Percentiles rank a stretch among this genome's conserved stretches.
These are phyloP conservation scores for Bolborhynchus lineola DNA, from an alignment of 2,113 vertebrate genomes.

Conservation along the genomic window DNA sequence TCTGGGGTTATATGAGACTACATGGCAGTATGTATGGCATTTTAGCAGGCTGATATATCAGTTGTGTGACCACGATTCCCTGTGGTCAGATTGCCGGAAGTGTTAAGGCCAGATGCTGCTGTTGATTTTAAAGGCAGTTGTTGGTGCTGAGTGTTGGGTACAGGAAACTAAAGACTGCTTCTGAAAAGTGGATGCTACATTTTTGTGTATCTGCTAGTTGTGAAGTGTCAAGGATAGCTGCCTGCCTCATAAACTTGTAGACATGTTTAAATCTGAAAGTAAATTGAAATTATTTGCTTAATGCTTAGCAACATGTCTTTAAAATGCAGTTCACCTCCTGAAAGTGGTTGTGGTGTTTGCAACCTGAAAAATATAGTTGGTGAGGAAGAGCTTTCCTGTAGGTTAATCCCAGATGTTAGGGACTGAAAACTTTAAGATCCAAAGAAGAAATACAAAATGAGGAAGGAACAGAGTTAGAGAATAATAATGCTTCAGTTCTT, in stretches of 20 bases:
- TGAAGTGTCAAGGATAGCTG: neutral
- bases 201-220: neutral
- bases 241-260: neutral
- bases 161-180: neutral
- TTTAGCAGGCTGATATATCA: neutral
- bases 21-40: neutral
- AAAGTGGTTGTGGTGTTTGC: neutral
- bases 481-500: neutral
- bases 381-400: neutral
- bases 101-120: neutral
- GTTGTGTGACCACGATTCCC: neutral
- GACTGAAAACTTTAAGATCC: neutral
- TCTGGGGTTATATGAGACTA: neutral
- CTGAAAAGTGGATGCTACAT: neutral
- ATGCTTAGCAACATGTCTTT: neutral
- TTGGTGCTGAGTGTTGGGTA: neutral
- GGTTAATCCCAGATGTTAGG: neutral
- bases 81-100: neutral
- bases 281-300: neutral
- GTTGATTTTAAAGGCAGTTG: neutral
- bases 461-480: neutral
- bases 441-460: neutral
- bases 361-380: neutral
- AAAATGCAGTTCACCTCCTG: neutral
- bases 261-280: neutral